phyloP scores from a whole-genome alignment of 2,113 vertebrate genomes.

The Ceyx melanurus region DNA sequence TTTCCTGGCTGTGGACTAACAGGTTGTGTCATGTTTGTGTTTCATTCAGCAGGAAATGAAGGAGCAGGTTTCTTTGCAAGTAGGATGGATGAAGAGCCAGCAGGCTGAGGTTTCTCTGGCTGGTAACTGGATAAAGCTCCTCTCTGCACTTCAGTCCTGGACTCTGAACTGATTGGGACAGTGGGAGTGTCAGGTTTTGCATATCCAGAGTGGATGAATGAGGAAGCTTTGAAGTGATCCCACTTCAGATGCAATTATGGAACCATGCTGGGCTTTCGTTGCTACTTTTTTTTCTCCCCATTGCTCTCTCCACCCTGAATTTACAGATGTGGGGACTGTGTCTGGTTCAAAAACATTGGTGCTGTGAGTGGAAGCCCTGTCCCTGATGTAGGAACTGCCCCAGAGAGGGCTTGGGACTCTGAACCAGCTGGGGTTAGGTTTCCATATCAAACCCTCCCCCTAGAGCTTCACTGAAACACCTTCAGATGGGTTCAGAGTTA shows the following conservation, averaged over 20 bases:
- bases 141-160: background rate
- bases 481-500: background rate
- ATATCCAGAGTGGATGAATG: background rate
- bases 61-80: background rate
- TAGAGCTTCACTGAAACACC: background rate
- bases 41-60: slow-evolving; percentile 61
- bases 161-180: background rate
- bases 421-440: background rate
- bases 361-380: background rate
- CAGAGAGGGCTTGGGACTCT: background rate
- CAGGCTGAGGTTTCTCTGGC: background rate
- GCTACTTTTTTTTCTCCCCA: background rate
- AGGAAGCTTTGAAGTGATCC: background rate
- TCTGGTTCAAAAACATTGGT: background rate
- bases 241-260: background rate
- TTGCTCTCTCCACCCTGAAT: background rate
- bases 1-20: background rate
- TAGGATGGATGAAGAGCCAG: background rate
- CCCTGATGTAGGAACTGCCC: background rate
- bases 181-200: background rate
- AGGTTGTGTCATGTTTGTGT: background rate
- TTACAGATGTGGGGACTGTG: background rate
- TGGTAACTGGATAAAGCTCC: background rate
- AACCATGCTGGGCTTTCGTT: background rate
- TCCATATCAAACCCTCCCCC: background rate